Evolutionary conservation across 1,140 invertebrate genomes (phyloP).

Genomic region (Atta colombica): DNA sequence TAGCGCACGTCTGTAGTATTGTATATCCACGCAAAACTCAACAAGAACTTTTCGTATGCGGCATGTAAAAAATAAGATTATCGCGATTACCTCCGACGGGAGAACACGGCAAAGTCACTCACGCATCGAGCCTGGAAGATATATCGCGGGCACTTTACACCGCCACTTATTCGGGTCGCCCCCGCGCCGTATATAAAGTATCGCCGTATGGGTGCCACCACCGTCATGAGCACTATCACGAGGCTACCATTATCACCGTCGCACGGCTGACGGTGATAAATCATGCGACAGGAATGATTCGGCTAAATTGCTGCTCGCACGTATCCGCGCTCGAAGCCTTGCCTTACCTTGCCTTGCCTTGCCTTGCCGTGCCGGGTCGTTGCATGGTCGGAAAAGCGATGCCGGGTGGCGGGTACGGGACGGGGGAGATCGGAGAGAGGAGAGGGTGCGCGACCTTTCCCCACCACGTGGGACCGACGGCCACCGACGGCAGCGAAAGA

Average conservation of each 20-base stretch:
- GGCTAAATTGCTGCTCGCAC: slow-evolving; percentile 84
- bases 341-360: neutral
- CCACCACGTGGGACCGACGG: slow-evolving; percentile 34
- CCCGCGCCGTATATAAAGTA: slow-evolving; percentile 36
- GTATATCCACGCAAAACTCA: slow-evolving; percentile 20
- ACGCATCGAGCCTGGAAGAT: slow-evolving; percentile 54
- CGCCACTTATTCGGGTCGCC: slow-evolving; percentile 52
- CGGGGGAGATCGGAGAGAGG: neutral
- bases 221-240: slow-evolving; percentile 58
- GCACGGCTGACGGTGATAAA: slow-evolving; percentile 78
- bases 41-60: slow-evolving; percentile 23
- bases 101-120: slow-evolving; percentile 24
- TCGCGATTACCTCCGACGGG: slow-evolving; percentile 55
- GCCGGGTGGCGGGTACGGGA: neutral
- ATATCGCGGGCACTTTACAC: slow-evolving; percentile 67
- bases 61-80: slow-evolving; percentile 22
- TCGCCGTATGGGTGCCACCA: slow-evolving; percentile 26
- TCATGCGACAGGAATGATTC: slow-evolving; percentile 84
- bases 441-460: slow-evolving; percentile 45
- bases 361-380: slow-evolving; percentile 9
- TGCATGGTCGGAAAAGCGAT: slow-evolving; percentile 61
- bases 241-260: slow-evolving; percentile 53
- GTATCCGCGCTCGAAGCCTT: slow-evolving; percentile 76
- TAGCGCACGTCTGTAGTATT: neutral
- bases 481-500: slow-evolving; percentile 43